Base-by-base conservation (phyloP, 2,888 invertebrate genomes). In the Apodemia zela region DNA sequence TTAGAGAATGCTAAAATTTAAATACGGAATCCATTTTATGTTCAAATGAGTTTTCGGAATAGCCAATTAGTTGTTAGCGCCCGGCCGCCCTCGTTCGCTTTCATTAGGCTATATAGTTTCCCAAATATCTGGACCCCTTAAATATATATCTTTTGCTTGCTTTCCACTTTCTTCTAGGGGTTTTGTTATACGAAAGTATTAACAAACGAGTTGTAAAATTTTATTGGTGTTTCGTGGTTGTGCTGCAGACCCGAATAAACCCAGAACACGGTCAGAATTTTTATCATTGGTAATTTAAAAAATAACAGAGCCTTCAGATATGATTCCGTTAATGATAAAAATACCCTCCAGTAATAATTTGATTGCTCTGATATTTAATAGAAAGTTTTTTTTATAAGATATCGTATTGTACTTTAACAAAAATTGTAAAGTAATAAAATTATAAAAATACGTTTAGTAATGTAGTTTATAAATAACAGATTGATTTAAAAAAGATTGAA, bases 51-150 rank as follows among this genome's bases (percentile, higher is more conserved):
- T 91, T 91, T 91, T 88, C 81, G 84, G 89, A 89, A 90, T 91
- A 87, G 90, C 85, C 91, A 91, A 91, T 91, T 91, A 91, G 91
- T 90, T 90, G 91, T 91, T 91, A 91, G 90, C 91, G 89, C 87
- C 85, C 84, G 83, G 84, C 88, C 85, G 83, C 88, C 88, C 89
- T 86, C 89, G 85, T 88, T 89, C 87, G 79, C 88, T 91, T 91
- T 91, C 90, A 91, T 90, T 91, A 89, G 85, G 85, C 89, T 89
- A 89, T 91, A 89, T 90, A 90, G 90, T 91, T 91, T 89, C 84
- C 87, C 84, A 82, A 90, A 90, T 89, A 89, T 90, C 85, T 87
- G 85, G 78, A 82, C 85, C 87, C 88, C 87, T 88, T 79, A 82
- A 72, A 88, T 80, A 91, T 89, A 89, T 88, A 88, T 89, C 87